These are phyloP conservation scores for Chloroceryle inda DNA, from an alignment of 2,797 vertebrate species.

Conservation along the genomic window DNA sequence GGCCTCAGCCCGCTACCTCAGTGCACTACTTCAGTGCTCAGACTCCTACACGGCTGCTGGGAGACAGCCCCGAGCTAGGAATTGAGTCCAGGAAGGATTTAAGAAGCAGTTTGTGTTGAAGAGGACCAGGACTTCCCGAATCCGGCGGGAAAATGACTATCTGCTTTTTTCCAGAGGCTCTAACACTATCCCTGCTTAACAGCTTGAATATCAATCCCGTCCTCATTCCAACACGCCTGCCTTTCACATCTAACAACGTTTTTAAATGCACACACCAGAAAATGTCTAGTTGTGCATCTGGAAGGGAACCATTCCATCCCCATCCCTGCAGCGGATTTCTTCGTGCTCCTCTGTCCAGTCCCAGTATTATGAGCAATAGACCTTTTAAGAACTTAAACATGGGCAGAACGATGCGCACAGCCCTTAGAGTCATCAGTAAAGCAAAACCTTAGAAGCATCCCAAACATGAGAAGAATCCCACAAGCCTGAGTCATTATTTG, in stretches of 20 bases:
- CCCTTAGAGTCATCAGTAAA: background rate
- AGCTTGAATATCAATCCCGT: background rate
- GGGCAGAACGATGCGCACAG: background rate
- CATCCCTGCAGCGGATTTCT: background rate
- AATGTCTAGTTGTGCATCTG: background rate
- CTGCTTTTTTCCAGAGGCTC: background rate
- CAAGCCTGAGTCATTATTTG: background rate
- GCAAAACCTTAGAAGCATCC: background rate
- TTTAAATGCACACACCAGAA: background rate
- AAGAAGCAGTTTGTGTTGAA: background rate
- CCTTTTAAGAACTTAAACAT: background rate
- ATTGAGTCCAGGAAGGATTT: background rate
- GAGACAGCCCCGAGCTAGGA: background rate
- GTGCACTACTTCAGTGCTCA: background rate
- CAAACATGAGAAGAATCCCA: background rate
- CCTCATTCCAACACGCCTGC: background rate
- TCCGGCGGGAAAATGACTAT: background rate
- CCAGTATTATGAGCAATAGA: background rate
- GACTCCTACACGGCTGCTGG: rapidly evolving
- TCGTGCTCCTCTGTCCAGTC: background rate
- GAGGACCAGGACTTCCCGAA: background rate
- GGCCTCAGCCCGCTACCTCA: background rate
- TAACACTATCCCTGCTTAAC: background rate
- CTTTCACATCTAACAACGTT: background rate
- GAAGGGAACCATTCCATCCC: background rate